These are phyloP conservation scores for Ricordea florida DNA, from an alignment of 92 coral and sea anemone species.

Conservation along the genomic window DNA sequence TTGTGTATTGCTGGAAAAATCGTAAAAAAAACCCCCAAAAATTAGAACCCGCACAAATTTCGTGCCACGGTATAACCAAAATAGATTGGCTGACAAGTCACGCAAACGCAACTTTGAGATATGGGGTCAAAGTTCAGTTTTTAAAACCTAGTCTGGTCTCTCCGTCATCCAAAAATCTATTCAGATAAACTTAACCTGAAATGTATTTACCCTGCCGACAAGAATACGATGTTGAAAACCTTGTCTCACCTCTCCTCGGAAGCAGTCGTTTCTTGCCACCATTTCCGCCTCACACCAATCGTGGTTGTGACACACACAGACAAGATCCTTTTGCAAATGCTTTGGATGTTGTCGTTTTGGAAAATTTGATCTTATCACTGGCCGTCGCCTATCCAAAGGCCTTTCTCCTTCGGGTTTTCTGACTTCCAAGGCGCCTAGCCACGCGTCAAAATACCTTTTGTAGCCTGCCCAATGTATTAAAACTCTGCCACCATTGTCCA, in stretches of 20 bases:
- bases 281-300: neutral
- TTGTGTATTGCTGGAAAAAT: too few species aligned
- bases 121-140: neutral
- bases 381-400: conserved; percentile 2
- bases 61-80: too few species aligned
- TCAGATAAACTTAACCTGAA: neutral
- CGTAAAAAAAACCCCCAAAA: too few species aligned
- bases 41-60: too few species aligned
- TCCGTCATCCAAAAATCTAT: neutral
- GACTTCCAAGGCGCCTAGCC: conserved; percentile 4
- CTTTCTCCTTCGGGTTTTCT: neutral
- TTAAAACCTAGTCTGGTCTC: neutral
- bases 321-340: conserved; percentile 19
- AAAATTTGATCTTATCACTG: conserved; percentile 2
- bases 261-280: neutral
- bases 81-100: too few species aligned
- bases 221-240: too few species aligned
- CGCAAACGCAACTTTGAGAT: neutral
- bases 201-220: too few species aligned
- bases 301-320: neutral
- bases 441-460: neutral
- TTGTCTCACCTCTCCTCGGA: neutral
- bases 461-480: neutral
- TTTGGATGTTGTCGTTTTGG: conserved; percentile 21
- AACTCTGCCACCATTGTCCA: neutral